phyloP scores from a whole-genome alignment of 1,140 invertebrate genomes.

The Sipha flava region DNA sequence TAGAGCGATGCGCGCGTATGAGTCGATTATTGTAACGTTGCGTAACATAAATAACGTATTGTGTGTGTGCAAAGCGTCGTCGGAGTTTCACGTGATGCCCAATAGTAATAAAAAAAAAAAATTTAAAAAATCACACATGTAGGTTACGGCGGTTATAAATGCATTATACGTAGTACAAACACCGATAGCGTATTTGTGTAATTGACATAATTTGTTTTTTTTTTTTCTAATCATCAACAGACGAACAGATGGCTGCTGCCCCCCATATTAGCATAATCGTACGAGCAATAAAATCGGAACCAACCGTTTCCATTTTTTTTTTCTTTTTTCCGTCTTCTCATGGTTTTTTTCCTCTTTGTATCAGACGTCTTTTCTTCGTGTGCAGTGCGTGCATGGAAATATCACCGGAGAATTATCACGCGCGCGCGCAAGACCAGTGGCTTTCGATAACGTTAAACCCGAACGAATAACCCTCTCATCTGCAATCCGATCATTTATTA shows the following conservation, averaged over 20 bases:
- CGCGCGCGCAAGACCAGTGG: conserved; percentile 24
- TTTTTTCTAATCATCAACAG: background rate
- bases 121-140: too few species aligned
- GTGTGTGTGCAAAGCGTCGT: too few species aligned
- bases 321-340: background rate
- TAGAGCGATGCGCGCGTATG: too few species aligned
- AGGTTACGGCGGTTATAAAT: too few species aligned
- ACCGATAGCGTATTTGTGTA: background rate
- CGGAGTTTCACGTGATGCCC: too few species aligned
- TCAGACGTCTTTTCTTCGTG: background rate
- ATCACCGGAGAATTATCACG: background rate
- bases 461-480: conserved; percentile 9
- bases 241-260: background rate
- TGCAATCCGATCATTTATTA: conserved; percentile 31
- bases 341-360: background rate
- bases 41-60: too few species aligned
- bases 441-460: conserved; percentile 31
- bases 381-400: conserved; percentile 19
- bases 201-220: background rate
- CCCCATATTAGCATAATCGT: conserved; percentile 4
- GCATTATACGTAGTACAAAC: too few species aligned
- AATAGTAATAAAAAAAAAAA: too few species aligned
- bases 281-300: conserved; percentile 4
- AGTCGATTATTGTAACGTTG: too few species aligned
- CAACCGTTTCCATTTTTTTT: conserved; percentile 7